A percentile compares a stretch with the other conserved stretches of the same genome.
Conservation (phyloP, 1,140 invertebrate species). For the Sinonovacula constricta region DNA sequence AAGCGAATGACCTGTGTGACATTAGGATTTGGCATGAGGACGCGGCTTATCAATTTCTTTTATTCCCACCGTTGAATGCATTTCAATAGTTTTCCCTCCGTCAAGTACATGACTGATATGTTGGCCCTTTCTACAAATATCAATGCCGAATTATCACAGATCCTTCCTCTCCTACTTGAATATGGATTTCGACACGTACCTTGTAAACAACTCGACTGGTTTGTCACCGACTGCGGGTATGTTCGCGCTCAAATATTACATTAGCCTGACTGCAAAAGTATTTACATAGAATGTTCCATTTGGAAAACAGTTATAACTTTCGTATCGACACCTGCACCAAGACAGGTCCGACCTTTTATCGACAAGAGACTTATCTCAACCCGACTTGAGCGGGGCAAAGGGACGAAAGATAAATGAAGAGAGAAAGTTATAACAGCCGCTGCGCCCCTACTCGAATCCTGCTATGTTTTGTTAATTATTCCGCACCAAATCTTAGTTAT, state of each 20-base stretch:
- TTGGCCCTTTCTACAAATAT: not conserved
- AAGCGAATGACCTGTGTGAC: too few species aligned
- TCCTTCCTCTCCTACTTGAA: not conserved
- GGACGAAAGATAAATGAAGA: not conserved
- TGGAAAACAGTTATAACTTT: slow-evolving; percentile 43
- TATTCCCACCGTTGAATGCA: not conserved
- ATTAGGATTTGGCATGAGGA: too few species aligned
- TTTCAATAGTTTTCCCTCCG: not conserved
- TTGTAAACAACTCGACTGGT: slow-evolving; percentile 39
- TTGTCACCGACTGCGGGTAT: slow-evolving; percentile 34
- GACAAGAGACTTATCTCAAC: slow-evolving; percentile 37
- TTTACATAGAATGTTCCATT: slow-evolving; percentile 47
- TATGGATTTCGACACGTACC: slow-evolving; percentile 37
- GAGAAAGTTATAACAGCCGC: not conserved
- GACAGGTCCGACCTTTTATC: slow-evolving; percentile 35
- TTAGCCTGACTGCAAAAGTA: slow-evolving; percentile 46
- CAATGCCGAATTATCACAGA: not conserved
- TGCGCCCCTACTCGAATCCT: too few species aligned
- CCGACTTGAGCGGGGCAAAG: slow-evolving; percentile 2
- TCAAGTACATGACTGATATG: not conserved
- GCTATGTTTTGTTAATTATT: too few species aligned
- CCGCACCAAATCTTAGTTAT: too few species aligned
- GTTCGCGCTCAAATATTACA: slow-evolving; percentile 25
- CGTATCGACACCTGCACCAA: slow-evolving; percentile 43
- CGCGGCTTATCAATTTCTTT: not conserved